Evolutionary conservation across 2,888 invertebrate genomes (phyloP), one percentile per base, ranked within the genome.

Genomic region (Beris chalybata): DNA sequence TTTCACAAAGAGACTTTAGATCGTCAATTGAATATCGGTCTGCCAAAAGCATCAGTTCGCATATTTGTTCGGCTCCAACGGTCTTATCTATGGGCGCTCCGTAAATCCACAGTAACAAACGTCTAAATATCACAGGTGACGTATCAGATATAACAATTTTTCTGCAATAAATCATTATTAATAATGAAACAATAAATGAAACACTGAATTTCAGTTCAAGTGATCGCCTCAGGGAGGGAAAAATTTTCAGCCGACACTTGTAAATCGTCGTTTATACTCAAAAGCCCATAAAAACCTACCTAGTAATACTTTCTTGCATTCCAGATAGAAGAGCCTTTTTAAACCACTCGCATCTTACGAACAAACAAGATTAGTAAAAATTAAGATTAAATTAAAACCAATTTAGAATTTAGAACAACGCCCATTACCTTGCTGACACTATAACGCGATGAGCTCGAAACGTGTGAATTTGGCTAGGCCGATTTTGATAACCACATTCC

Each of bases 301-400:
- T 86, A 74, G 87, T 85, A 70, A 89, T 88, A 30, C 87, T 85
- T 78, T 89, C 89, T 73, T 85, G 82, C 89, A 89, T 89, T 58
- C 89, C 89, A 57, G 87, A 88, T 53, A 87, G 81, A 13, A 89
- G 77, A 1, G 89, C 89, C 71, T 88, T 81, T 56, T 87, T 81
- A 75, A 89, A 88, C 88, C 88, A 89, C 75, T 88, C 87, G 78
- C 88, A 89, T 63, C 87, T 79, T 15, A 12, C 66, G 65, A 38
- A 38, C 5, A 38, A 38, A 15, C 31, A 53, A 57, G 53, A 7
- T 47, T 30, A 47, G 44, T 13, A 11, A 48, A 47, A 32, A 22
- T 12, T 15, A 11, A n/a, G 31, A 54, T 59, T 15, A 43, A 12
- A 13, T n/a, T 61, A 50, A 48, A 12, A 11, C 11, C 12, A 13